Percentiles rank a stretch among this genome's conserved stretches.
phyloP scores from a whole-genome alignment of 2,113 vertebrate species.

The Lipophrys pholis region DNA sequence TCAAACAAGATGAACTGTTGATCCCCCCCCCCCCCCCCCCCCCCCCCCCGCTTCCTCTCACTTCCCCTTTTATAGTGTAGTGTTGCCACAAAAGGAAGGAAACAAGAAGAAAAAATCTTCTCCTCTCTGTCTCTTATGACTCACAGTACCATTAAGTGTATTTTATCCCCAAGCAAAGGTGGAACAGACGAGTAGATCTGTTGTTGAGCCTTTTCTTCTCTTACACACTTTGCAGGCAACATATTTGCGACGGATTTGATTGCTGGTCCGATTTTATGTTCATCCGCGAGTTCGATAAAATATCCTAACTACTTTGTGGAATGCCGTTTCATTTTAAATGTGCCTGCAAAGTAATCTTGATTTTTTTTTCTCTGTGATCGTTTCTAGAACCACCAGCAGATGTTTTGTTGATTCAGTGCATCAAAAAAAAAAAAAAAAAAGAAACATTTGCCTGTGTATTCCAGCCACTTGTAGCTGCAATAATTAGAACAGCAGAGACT shows the following conservation, averaged over 20 bases:
- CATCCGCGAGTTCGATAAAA: not conserved
- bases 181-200: not conserved
- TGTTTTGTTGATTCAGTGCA: not conserved
- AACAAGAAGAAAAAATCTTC: conserved; percentile 32
- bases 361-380: not conserved
- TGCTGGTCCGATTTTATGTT: not conserved
- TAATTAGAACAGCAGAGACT: too few species aligned
- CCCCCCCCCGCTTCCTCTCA: conserved; percentile 19
- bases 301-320: not conserved
- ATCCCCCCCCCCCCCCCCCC: conserved; percentile 34
- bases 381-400: not conserved
- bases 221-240: not conserved
- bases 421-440: too few species aligned
- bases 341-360: not conserved
- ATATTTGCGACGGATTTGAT: too few species aligned
- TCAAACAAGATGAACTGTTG: conserved; percentile 68
- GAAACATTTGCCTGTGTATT: too few species aligned
- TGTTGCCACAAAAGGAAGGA: conserved; percentile 33
- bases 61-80: conserved; percentile 38
- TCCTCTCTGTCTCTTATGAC: conserved; percentile 26
- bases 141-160: conserved; percentile 5
- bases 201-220: not conserved
- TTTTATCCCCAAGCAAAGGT: conserved; percentile 18
- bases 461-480: too few species aligned
- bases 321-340: not conserved